Evolutionary conservation across 2,113 vertebrate genomes (phyloP), one percentile per base, ranked within the genome.

Genomic region (Monarcha castaneiventris): DNA sequence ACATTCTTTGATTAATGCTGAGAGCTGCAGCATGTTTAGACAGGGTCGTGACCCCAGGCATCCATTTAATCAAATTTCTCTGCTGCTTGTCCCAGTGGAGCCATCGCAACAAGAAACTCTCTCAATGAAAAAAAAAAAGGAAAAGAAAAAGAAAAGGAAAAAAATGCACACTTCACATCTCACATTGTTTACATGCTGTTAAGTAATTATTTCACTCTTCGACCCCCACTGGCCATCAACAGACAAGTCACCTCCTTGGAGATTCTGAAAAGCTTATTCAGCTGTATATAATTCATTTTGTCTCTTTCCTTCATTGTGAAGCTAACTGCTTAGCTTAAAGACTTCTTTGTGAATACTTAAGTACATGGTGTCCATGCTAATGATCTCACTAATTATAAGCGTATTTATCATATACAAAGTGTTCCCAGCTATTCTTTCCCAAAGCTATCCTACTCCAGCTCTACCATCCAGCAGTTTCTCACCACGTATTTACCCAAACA

Each of bases 51-150:
- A 98, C 98, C 98, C 90, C 96, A 98, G 97, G 98, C 98, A 98
- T 98, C 98, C 98, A 99, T 98, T 99, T 99, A 98, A 98, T 99
- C 98, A 98, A 98, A 98, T 99, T 98, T 98, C 97, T 98, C 98
- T 98, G 97, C 97, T 98, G 97, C 97, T 85, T 97, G 96, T 98
- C 98, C 98, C 98, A 97, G 95, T 94, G 98, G 98, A 98, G 96
- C 96, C 97, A 97, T 98, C 91, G 43, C 97, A 97, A 98, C 92
- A 97, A 98, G 97, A 98, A 98, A 97, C 93, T 97, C 96, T 98
- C 97, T 98, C 97, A 98, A 97, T 97, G 97, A 97, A 97, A 97
- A 95, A 94, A 90, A 77, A 84, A 59, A 55, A 7, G 37, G 22
- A 41, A 63, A 89, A 59, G 41, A 76, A 71, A 80, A 87, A 76